Evolutionary conservation across 2,113 vertebrate genomes (phyloP), one percentile per base, ranked within the genome.

Genomic region (Cranoglanis bouderius): DNA sequence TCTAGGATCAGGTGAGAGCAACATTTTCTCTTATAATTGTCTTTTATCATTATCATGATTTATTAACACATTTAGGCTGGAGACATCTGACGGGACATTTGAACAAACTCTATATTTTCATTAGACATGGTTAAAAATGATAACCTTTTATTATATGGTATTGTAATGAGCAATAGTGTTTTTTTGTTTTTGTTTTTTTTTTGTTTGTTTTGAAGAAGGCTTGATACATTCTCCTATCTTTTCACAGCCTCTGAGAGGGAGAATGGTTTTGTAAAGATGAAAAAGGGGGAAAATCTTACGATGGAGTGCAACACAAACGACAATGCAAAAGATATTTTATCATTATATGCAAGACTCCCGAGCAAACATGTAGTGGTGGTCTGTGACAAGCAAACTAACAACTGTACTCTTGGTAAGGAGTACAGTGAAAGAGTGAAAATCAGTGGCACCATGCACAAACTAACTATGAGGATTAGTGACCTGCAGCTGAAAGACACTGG

Each of bases 351-450:
- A 46, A 46, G 38, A 65, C 16, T 43, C 4, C 82, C 38, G 1
- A 18, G 21, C 6, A 84, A 43, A 2, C 5, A 63, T 40, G 2
- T 29, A 46, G 2, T 84, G 21, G 0, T 7, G 35, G 2, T 19
- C 14, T 65, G 46, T 84, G 82, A 84, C 10, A 9, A 0, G 4
- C 10, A 1, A 3, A 46, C 0, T 8, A 24, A 38, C 26, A 38
- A 0, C 0, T 0, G 1, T 9, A n/a, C 0, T 84, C 4, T n/a
- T 0, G 0, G 1, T 63, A 0, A 1, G 0, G 0, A 65, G 10
- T 65, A 84, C 57, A 43, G 0, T 1, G 13, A n/a, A 46, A 65
- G 82, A 18, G 24, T 63, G 57, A 29, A 14, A 16, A 4, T 63
- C 38, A 65, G 4, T 63, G 19, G 24, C 21, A 16, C 8, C 21